Base-by-base conservation (phyloP, 2,888 invertebrate genomes). In the Blastobasis lacticolella region DNA sequence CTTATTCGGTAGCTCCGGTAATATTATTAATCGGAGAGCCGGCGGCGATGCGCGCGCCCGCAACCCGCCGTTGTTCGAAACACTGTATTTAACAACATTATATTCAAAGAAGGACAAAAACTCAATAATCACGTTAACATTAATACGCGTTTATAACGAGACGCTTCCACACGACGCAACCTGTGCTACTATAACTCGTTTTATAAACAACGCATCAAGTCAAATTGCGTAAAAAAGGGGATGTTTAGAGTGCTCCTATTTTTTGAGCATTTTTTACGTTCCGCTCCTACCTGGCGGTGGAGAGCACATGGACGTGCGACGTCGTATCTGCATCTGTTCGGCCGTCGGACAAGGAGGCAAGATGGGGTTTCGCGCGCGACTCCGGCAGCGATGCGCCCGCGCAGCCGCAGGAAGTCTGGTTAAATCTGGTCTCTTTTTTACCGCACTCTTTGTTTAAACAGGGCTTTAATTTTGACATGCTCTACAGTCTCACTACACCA, bases 391-490 rank as follows among this genome's bases (percentile, higher is more conserved):
- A 62, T 67, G 67, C 62, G 1, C 76, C 42, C 42, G 42, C 67
- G 65, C 64, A 58, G 58, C 63, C 78, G 73, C 86, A 88, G 88
- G 88, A 87, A 85, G 87, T 87, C 69, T 60, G 71, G 80, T 67
- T 73, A 81, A 83, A 86, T 86, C 88, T 88, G 87, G 81, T 81
- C 72, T 78, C 70, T 81, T 84, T 87, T 83, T 83, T 80, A 75
- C 71, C 70, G 59, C 71, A 71, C 60, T 65, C 60, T 73, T 75
- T 80, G 79, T 84, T 80, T 81, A 75, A 77, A 77, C 78, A 72
- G 77, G 78, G 81, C 76, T 76, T 72, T 65, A 66, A 67, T 76
- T 78, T 75, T 78, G 76, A 76, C 75, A 71, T 71, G 78, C 76
- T 77, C 66, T 64, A 69, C 71, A 68, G 75, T 76, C 77, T 73